A percentile compares a stretch with the other conserved stretches of the same genome.
Evolutionary conservation across 2,888 invertebrate species (phyloP).

Genomic region (Drosophila glabriapex): DNA sequence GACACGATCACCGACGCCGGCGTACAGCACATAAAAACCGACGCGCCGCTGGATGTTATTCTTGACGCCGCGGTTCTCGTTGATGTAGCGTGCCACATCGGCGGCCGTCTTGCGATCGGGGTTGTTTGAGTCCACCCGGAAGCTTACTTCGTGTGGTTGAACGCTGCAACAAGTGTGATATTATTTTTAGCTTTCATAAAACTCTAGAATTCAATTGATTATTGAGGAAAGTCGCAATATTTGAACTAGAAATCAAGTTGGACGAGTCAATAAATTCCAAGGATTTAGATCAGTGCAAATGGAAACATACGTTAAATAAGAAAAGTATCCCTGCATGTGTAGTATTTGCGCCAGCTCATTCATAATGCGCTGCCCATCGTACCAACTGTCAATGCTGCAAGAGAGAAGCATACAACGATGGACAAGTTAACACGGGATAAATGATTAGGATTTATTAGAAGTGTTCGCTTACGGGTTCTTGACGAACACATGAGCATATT

Average conservation of each 20-base stretch:
- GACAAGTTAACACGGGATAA: background rate
- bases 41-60: constrained; percentile 88
- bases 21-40: constrained; percentile 89
- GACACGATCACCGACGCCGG: constrained; percentile 93
- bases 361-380: constrained; percentile 90
- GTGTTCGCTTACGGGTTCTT: constrained; percentile 88
- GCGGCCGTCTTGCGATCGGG: constrained; percentile 85
- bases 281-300: background rate
- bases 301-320: constrained; percentile 83
- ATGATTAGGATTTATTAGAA: constrained; percentile 14
- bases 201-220: background rate
- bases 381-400: constrained; percentile 88
- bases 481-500: constrained; percentile 92
- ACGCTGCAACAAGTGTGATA: constrained; percentile 85
- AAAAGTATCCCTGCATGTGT: constrained; percentile 86
- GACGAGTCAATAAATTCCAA: background rate
- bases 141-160: constrained; percentile 90
- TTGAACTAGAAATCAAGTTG: background rate
- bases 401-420: background rate
- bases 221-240: background rate
- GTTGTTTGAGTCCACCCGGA: constrained; percentile 85
- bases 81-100: constrained; percentile 85
- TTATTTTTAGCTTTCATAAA: background rate
- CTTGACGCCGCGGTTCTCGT: constrained; percentile 87
- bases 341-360: constrained; percentile 89